Evolutionary conservation across 1,140 invertebrate genomes (phyloP).

Genomic region (Nixonia krombeini): DNA sequence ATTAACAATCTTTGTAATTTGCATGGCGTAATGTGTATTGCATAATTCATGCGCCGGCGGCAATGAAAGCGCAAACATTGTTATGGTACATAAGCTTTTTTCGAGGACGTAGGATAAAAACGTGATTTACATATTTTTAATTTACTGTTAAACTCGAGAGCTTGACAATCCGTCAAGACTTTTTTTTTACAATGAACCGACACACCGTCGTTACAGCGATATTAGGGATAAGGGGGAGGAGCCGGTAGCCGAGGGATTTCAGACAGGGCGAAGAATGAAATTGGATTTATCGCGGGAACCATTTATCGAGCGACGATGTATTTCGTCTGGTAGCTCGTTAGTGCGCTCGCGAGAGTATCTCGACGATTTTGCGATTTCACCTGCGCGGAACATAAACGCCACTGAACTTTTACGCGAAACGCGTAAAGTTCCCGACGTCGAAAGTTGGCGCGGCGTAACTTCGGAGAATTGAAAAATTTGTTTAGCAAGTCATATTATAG

Average conservation of each 20-base stretch:
- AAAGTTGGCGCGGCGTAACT: too few relatives aligned
- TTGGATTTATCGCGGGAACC: slow-evolving; percentile 32
- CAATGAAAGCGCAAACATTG: too few relatives aligned
- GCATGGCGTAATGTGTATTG: too few relatives aligned
- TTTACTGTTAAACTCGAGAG: too few relatives aligned
- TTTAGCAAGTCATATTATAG: too few relatives aligned
- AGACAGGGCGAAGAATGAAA: slow-evolving; percentile 32
- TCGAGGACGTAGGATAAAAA: too few relatives aligned
- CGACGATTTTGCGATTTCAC: slow-evolving; percentile 20
- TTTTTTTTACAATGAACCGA: not conserved
- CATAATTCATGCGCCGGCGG: too few relatives aligned
- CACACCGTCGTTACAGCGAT: slow-evolving; percentile 12
- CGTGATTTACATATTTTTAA: too few relatives aligned
- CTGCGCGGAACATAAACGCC: not conserved
- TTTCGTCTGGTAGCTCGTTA: slow-evolving; percentile 34
- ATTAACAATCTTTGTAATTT: too few relatives aligned
- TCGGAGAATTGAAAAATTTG: too few relatives aligned
- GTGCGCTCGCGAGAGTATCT: slow-evolving; percentile 9
- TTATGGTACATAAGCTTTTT: too few relatives aligned
- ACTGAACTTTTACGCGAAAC: not conserved
- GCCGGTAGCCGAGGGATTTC: slow-evolving; percentile 32
- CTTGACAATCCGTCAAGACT: too few relatives aligned
- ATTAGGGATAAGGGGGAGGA: slow-evolving; percentile 27
- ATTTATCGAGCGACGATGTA: slow-evolving; percentile 32
- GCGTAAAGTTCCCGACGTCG: not conserved